A percentile compares a stretch with the other conserved stretches of the same genome.
These are phyloP conservation scores for Panulirus ornatus DNA, from an alignment of 1,140 invertebrate species.

Conservation along the genomic window DNA sequence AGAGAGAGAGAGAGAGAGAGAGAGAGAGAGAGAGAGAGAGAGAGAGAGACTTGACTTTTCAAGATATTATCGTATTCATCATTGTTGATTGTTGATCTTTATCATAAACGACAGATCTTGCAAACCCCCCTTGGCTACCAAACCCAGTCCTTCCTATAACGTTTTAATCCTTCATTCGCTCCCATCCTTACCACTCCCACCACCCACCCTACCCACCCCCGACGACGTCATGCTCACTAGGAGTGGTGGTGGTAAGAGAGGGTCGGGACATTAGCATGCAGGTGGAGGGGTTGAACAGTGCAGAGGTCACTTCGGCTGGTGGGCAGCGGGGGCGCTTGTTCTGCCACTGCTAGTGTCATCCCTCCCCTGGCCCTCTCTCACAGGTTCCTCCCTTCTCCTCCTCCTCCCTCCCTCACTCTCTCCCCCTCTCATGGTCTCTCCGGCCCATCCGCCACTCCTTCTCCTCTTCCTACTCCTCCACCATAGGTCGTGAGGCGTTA, in stretches of 20 bases:
- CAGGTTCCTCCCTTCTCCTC: not conserved
- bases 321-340: conserved; percentile 48
- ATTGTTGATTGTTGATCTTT: too few relatives aligned
- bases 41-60: too few relatives aligned
- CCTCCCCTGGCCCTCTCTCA: not conserved
- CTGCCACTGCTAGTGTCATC: conserved; percentile 43
- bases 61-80: too few relatives aligned
- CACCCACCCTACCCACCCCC: too few relatives aligned
- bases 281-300: conserved; percentile 6
- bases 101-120: not conserved
- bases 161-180: not conserved
- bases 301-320: conserved; percentile 58
- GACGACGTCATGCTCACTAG: not conserved
- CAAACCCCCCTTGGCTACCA: not conserved
- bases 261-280: conserved; percentile 37
- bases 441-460: not conserved
- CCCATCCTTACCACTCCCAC: not conserved
- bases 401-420: not conserved
- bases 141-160: too few relatives aligned
- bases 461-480: conserved; percentile 1
- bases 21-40: not conserved
- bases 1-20: not conserved
- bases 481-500: too few relatives aligned
- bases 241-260: too few relatives aligned
- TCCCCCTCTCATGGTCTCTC: not conserved